Evolutionary conservation across 2,797 vertebrate species (phyloP).

Genomic region (Rhinogobio ventralis): DNA sequence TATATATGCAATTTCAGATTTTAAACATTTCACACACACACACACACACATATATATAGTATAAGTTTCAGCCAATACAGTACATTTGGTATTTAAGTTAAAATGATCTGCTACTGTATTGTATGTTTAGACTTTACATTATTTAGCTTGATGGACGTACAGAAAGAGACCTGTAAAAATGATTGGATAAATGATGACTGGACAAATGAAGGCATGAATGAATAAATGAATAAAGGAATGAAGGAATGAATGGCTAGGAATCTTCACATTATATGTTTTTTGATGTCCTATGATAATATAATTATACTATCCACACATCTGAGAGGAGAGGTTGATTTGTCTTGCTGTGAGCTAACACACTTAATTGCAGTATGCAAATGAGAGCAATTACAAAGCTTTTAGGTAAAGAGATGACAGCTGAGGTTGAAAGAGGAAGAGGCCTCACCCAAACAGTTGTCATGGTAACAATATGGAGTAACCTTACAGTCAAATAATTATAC

Average conservation of each 20-base stretch:
- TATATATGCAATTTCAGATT: no score
- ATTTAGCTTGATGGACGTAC: constrained; percentile 5
- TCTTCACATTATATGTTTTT: constrained; percentile 76
- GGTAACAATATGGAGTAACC: constrained; percentile 91
- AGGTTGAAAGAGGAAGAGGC: constrained; percentile 96
- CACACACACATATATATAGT: no score
- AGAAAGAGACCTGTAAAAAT: constrained; percentile 15
- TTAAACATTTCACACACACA: no score
- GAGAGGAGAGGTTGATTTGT: constrained; percentile 92
- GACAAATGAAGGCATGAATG: constrained; percentile 42
- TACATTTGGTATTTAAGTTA: neutral
- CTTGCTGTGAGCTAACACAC: constrained; percentile 99
- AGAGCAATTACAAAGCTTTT: constrained; percentile 99
- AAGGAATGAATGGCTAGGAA: constrained; percentile 59
- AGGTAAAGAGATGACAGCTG: constrained; percentile 99
- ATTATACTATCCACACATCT: constrained; percentile 80
- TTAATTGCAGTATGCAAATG: constrained; percentile 99
- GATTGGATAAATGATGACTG: constrained; percentile 18
- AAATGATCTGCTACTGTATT: neutral
- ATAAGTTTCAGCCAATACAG: no score
- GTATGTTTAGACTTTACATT: neutral
- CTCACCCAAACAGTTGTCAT: constrained; percentile 98
- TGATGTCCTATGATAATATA: constrained; percentile 81
- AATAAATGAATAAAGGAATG: constrained; percentile 27
- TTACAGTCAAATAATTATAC: constrained; percentile 78